These are phyloP conservation scores for Synanthedon formicaeformis DNA, from an alignment of 2,888 invertebrate genomes.

Conservation along the genomic window DNA sequence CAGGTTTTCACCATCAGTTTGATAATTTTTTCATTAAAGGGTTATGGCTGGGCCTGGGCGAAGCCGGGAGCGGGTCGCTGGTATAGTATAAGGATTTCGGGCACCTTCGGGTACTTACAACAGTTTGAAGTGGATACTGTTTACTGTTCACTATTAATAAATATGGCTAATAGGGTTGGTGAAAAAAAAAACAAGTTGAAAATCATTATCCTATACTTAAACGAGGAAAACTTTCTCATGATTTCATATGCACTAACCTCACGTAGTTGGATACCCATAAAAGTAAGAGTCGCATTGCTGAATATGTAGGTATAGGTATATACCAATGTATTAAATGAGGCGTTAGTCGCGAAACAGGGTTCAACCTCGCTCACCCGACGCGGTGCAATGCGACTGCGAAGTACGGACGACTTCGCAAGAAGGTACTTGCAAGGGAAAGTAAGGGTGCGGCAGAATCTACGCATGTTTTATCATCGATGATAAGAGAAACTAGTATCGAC, in stretches of 20 bases:
- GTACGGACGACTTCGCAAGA: background rate
- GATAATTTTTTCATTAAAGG: too few species aligned
- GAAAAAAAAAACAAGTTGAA: too few species aligned
- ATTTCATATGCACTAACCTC: slow-evolving; percentile 41
- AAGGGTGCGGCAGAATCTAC: slow-evolving; percentile 55
- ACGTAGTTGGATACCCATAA: slow-evolving; percentile 41
- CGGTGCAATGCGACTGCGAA: slow-evolving; percentile 8
- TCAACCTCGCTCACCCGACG: slow-evolving; percentile 38
- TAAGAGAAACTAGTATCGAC: slow-evolving; percentile 59
- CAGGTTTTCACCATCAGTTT: too few species aligned
- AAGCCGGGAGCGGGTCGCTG: too few species aligned
- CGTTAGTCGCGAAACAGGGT: slow-evolving; percentile 38
- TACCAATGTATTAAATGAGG: slow-evolving; percentile 32
- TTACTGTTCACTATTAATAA: too few species aligned
- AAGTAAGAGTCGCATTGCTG: slow-evolving; percentile 32
- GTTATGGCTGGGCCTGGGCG: too few species aligned
- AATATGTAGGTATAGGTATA: slow-evolving; percentile 7
- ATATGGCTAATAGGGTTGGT: too few species aligned
- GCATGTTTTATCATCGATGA: slow-evolving; percentile 63
- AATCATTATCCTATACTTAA: slow-evolving; percentile 3
- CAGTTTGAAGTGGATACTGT: too few species aligned
- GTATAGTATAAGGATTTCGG: too few species aligned
- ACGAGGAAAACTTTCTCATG: slow-evolving; percentile 33
- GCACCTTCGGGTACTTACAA: too few species aligned
- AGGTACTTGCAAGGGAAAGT: slow-evolving; percentile 46